Base-by-base conservation (phyloP, 2,888 invertebrate species). In the Eilema depressum region DNA sequence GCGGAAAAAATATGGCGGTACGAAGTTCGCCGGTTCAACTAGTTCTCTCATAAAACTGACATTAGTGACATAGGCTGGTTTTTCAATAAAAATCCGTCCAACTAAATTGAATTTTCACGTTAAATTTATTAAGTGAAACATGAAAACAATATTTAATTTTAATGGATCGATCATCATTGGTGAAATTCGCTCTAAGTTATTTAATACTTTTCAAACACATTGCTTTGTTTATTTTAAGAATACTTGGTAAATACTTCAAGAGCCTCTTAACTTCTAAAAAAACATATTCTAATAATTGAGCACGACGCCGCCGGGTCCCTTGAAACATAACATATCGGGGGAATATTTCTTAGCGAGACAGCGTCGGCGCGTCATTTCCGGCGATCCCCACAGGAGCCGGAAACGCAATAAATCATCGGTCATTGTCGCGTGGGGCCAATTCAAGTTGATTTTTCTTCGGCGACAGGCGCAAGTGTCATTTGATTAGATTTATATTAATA, bases 351-450 rank as follows among this genome's bases (percentile, higher is more conserved):
- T 77, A 75, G 70, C 77, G 79, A 80, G 86, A 81, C 86, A 83
- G 80, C 82, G 84, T 80, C 81, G 82, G 81, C 80, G 75, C 84
- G 84, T 88, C 86, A 86, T 83, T 84, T 88, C 88, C 89, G 86
- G 79, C 75, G 69, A 67, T 71, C 86, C 86, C 86, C 86, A 75
- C 81, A 82, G 86, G 86, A 85, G 83, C 78, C 84, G 89, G 86
- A 88, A 87, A 86, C 83, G 87, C 88, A 85, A 94, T 94, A 93
- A 91, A 93, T 93, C 93, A 92, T 93, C 85, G 86, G 78, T 86
- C 86, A 88, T 91, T 91, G 91, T 91, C 91, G 85, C 87, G 75
- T 74, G 85, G 85, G 87, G 83, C 88, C 92, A 91, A 92, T 93
- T 89, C 91, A 89, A 89, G 89, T 86, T 88, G 90, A 91, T 91